Evolutionary conservation across 2,797 vertebrate species (phyloP).

Genomic region (Coranthus polyacanthus): DNA sequence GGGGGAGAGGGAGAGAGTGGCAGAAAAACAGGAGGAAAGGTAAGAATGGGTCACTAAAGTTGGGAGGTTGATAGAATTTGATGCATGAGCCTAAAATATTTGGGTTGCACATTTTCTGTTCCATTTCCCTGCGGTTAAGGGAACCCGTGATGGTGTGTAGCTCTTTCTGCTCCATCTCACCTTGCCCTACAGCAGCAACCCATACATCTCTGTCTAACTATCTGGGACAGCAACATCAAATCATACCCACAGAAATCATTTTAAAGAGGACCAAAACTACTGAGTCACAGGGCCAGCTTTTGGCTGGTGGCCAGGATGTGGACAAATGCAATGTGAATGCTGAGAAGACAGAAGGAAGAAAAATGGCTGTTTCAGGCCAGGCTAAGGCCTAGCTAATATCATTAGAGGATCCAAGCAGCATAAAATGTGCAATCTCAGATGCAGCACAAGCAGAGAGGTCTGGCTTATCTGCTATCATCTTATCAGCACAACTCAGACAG

Average conservation of each 20-base stretch:
- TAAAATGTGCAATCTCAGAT: slow-evolving; percentile 80
- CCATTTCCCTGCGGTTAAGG: slow-evolving; percentile 70
- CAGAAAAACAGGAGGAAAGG: slow-evolving; percentile 50
- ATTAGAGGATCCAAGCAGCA: slow-evolving; percentile 80
- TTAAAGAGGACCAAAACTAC: slow-evolving; percentile 72
- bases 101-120: slow-evolving; percentile 79
- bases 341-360: slow-evolving; percentile 79
- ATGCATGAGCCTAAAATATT: slow-evolving; percentile 78
- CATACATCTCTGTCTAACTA: slow-evolving; percentile 78
- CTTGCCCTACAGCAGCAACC: slow-evolving; percentile 64
- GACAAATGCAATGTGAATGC: slow-evolving; percentile 78
- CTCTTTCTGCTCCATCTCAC: slow-evolving; percentile 68
- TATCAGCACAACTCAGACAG: slow-evolving; percentile 72
- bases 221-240: slow-evolving; percentile 79
- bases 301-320: slow-evolving; percentile 70
- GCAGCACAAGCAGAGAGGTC: slow-evolving; percentile 70
- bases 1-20: slow-evolving; percentile 47
- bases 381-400: slow-evolving; percentile 75
- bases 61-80: slow-evolving; percentile 65
- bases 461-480: slow-evolving; percentile 74
- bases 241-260: slow-evolving; percentile 78
- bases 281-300: slow-evolving; percentile 69
- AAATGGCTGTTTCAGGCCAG: slow-evolving; percentile 72
- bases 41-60: slow-evolving; percentile 65
- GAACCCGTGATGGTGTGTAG: slow-evolving; percentile 56